Evolutionary conservation across 1,140 invertebrate species (phyloP), one percentile per base, ranked within the genome.

Genomic region (Melanaphis sacchari): DNA sequence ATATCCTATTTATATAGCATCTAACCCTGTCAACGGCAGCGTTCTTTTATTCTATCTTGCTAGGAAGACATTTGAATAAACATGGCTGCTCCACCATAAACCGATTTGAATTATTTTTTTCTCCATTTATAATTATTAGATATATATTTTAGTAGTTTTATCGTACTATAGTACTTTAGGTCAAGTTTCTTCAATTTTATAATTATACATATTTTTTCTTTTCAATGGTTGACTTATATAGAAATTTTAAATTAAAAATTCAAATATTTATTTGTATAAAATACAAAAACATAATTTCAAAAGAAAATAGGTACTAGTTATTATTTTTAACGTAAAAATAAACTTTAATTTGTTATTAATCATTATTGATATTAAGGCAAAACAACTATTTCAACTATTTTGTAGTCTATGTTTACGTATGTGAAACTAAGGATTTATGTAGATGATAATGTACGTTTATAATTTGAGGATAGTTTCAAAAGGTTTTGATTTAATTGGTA

Each of bases 1-100:
- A 93, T 85, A 93, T 92, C 43, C 36, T 54, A 93, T 52, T 92
- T 93, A 85, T 93, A 52, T 93, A 85, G 85, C 36, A 52, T 81
- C 46, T 84, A 82, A 85, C 91, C 81, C 91, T 93, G 91, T 93
- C 91, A 93, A 40, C 22, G 18, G 36, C 91, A 93, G 91, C 36
- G 43, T 92, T 92, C 41, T 92, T 92, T 92, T 82, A 82, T 84
- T 93, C 21, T 54, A 52, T 54, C 36, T 31, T 36, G 31, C 36
- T 38, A 85, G 24, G 38, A 40, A 85, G 81, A 54, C 46, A 93
- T 93, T 85, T 93, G 36, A 93, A 93, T 93, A 85, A 93, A 93
- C 81, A 91, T 85, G 49, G 22, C 46, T 54, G 24, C 90, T 36
- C 81, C 38, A 41, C 31, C 41, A 90, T 0, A 31, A 38, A 59